These are phyloP conservation scores for Platanista minor DNA, from an alignment of 2,113 vertebrate species.

Conservation along the genomic window DNA sequence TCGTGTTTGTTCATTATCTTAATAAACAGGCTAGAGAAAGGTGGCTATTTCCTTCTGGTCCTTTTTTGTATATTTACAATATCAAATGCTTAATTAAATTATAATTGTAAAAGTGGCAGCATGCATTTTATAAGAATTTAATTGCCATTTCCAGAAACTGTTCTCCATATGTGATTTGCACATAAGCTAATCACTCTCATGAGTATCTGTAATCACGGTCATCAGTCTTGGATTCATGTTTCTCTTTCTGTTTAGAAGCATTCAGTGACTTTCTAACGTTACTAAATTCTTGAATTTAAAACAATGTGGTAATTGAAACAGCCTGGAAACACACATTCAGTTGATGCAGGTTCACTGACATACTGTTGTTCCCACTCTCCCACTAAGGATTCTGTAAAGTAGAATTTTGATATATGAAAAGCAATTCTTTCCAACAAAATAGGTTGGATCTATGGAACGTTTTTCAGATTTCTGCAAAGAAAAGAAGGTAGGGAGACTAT, in stretches of 20 bases:
- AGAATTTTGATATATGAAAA: not conserved
- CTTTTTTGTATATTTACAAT: not conserved
- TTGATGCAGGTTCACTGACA: not conserved
- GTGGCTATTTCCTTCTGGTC: not conserved
- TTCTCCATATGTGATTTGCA: not conserved
- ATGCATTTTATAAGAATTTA: not conserved
- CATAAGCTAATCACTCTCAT: not conserved
- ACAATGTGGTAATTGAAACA: conserved; percentile 27
- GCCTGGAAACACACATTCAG: not conserved
- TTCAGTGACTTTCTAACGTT: not conserved
- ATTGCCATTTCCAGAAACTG: not conserved
- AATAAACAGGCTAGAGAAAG: not conserved
- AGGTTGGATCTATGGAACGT: not conserved
- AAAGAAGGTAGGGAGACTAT: not conserved
- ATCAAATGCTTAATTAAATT: not conserved
- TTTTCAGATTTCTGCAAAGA: not conserved
- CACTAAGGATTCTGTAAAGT: not conserved
- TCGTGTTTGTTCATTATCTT: not conserved
- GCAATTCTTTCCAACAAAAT: not conserved
- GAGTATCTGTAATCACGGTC: not conserved
- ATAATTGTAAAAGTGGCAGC: not conserved
- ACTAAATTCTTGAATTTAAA: not conserved
- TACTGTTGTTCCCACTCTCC: not conserved
- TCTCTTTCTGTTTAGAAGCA: not conserved
- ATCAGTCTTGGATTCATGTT: not conserved